Evolutionary conservation across 2,797 vertebrate genomes (phyloP).

Genomic region (Sebastes oblongus): DNA sequence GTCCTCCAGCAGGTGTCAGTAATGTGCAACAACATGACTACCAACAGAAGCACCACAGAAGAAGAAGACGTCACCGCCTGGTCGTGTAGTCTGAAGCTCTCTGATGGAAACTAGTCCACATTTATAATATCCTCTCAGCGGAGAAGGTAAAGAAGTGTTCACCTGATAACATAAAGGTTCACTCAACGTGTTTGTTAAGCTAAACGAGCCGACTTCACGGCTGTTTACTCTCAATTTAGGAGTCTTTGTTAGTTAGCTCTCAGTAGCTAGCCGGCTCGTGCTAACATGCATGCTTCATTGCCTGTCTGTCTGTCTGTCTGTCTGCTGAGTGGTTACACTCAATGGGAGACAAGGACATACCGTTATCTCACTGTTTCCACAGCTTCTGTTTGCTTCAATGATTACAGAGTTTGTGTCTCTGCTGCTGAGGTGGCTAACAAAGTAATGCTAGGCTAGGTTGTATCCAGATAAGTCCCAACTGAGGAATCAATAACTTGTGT

Average conservation of each 20-base stretch:
- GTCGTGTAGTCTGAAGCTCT: background rate
- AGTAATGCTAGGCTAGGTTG: background rate
- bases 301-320: background rate
- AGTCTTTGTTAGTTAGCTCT: constrained; percentile 1
- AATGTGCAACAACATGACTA: rapidly evolving
- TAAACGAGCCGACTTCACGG: rapidly evolving
- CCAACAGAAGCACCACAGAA: background rate
- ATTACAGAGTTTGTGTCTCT: background rate
- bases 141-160: background rate
- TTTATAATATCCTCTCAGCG: too few species aligned
- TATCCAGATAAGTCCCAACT: background rate
- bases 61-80: constrained; percentile 14
- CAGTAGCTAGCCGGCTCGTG: constrained; percentile 5
- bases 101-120: constrained; percentile 1
- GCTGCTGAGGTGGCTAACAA: background rate
- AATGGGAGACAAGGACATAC: background rate
- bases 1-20: background rate
- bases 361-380: background rate
- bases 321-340: background rate
- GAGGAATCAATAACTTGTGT: too few species aligned
- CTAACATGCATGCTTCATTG: background rate
- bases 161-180: rapidly evolving
- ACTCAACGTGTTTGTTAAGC: rapidly evolving
- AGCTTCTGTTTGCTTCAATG: background rate
- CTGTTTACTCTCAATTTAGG: background rate